phyloP scores from a whole-genome alignment of 2,113 vertebrate genomes.

The Cottus gobio region DNA sequence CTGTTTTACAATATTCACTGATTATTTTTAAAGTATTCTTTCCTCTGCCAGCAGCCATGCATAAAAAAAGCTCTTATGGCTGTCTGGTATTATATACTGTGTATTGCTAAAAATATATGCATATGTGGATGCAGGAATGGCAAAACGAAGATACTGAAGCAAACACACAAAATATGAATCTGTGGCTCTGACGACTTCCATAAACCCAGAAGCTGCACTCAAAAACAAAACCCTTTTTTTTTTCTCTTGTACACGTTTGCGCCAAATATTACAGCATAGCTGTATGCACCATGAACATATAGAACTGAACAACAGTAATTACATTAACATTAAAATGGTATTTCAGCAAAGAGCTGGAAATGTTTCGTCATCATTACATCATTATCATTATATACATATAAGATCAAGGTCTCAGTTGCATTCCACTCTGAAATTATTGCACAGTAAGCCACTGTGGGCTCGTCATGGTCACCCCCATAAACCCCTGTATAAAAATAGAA shows the following conservation, averaged over 20 bases:
- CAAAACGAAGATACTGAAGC: constrained; percentile 56
- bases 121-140: constrained; percentile 60
- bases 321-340: constrained; percentile 69
- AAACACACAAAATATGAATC: constrained; percentile 52
- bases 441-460: constrained; percentile 92
- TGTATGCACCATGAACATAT: constrained; percentile 80
- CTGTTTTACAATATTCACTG: constrained; percentile 66
- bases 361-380: constrained; percentile 68
- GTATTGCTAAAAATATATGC: constrained; percentile 65
- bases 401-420: constrained; percentile 83
- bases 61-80: constrained; percentile 63
- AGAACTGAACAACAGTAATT: constrained; percentile 62
- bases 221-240: constrained; percentile 82
- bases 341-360: constrained; percentile 82
- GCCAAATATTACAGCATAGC: constrained; percentile 88
- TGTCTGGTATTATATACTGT: constrained; percentile 49
- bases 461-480: constrained; percentile 86
- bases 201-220: constrained; percentile 85
- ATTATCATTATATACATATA: constrained; percentile 82
- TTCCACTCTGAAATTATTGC: constrained; percentile 93
- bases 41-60: constrained; percentile 62
- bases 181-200: constrained; percentile 76
- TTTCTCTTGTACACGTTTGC: constrained; percentile 86
- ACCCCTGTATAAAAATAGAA: constrained; percentile 90
- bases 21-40: constrained; percentile 49